A percentile compares a stretch with the other conserved stretches of the same genome.
Evolutionary conservation across 1,140 invertebrate species (phyloP).

Genomic region (Drosophila nebulosa): DNA sequence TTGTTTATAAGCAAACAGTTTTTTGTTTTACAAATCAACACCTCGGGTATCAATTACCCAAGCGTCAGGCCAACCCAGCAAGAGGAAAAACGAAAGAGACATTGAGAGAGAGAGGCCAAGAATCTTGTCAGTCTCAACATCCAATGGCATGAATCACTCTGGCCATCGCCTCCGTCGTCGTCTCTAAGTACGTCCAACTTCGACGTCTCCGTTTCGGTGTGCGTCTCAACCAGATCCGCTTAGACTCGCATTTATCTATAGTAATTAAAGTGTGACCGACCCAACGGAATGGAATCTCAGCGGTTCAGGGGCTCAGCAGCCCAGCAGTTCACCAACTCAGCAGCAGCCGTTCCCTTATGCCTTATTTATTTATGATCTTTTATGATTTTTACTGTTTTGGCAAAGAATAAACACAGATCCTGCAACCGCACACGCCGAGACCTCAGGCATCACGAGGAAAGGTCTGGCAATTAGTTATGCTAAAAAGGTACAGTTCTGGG

Average conservation of each 20-base stretch:
- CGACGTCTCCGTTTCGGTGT: constrained; percentile 28
- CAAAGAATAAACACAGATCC: constrained; percentile 39
- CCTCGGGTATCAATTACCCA: constrained; percentile 73
- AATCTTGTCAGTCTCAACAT: neutral
- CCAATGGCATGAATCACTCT: constrained; percentile 43
- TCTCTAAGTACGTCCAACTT: constrained; percentile 19
- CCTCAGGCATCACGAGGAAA: neutral
- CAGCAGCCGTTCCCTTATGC: constrained; percentile 11
- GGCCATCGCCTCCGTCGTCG: constrained; percentile 8
- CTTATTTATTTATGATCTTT: constrained; percentile 77
- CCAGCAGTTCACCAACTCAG: neutral
- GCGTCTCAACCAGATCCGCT: constrained; percentile 62
- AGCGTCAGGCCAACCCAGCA: too few relatives aligned
- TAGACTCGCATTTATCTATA: constrained; percentile 65
- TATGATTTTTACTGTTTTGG: constrained; percentile 60
- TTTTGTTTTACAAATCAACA: constrained; percentile 77
- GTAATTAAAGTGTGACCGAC: constrained; percentile 77
- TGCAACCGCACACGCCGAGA: constrained; percentile 68
- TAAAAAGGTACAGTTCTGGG: constrained; percentile 13
- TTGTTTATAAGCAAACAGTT: constrained; percentile 75
- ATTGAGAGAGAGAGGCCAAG: neutral
- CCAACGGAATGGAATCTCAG: constrained; percentile 19
- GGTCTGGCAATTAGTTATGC: constrained; percentile 54
- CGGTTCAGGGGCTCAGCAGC: constrained; percentile 25
- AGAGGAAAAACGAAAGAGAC: too few relatives aligned